Percentiles rank a stretch among this genome's conserved stretches.
Evolutionary conservation across 2,797 vertebrate species (phyloP).

Genomic region (Gymnothorax reevesii): DNA sequence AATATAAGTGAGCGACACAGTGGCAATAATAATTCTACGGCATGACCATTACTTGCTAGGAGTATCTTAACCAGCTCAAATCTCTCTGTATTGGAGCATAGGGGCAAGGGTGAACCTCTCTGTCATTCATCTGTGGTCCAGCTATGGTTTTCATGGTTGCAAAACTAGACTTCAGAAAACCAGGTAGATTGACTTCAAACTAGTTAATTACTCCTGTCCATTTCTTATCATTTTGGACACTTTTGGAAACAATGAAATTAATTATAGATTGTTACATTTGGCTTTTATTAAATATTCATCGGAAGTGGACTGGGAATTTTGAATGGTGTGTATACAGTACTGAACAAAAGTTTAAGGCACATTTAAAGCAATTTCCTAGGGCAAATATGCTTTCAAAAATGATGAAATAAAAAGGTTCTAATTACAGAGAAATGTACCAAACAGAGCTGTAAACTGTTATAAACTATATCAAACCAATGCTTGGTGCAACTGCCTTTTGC

Average conservation of each 20-base stretch:
- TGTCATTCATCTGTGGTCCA: background rate
- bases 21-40: background rate
- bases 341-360: background rate
- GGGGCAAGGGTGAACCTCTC: background rate
- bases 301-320: background rate
- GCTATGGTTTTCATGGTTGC: background rate
- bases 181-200: background rate
- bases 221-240: background rate
- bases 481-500: too few relatives aligned
- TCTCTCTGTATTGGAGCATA: background rate
- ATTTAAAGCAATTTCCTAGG: background rate
- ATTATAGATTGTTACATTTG: background rate
- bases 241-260: too few relatives aligned
- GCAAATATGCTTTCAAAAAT: too few relatives aligned
- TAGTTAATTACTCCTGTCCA: background rate
- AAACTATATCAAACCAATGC: too few relatives aligned
- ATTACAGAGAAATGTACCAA: too few relatives aligned
- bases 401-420: too few relatives aligned
- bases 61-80: background rate
- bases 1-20: conserved; percentile 22
- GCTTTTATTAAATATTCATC: background rate
- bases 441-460: too few relatives aligned
- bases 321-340: background rate
- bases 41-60: background rate
- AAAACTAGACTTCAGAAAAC: background rate